Evolutionary conservation across 2,888 invertebrate genomes (phyloP), one percentile per base, ranked within the genome.

Genomic region (Netelia inedita): DNA sequence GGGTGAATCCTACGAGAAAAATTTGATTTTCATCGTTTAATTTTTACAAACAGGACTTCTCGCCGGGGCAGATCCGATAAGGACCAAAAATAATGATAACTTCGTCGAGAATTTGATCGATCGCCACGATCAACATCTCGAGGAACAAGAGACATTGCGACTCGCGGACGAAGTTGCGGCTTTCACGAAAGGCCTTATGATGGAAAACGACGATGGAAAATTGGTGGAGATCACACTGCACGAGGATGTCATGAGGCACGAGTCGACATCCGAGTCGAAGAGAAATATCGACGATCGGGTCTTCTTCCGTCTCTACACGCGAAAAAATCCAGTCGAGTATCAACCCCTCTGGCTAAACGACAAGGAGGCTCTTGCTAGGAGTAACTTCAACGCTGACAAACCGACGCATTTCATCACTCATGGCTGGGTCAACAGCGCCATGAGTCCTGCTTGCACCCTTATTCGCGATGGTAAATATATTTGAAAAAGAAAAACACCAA

Each of bases 371-470:
- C 41, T 93, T 21, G 23, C 75, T 1, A 69, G 74, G 0, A 91
- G 90, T 71, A 53, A 78, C 19, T 91, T 92, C 55, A 87, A 91
- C 68, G 53, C 86, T 0, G 75, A 76, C 9, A 90, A 86, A 66
- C 88, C 90, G 0, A 93, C 92, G 2, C 89, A 88, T 73, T 76
- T 93, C 19, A 66, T 93, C 8, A 91, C 91, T 19, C 92, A 92
- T 53, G 93, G 93, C 41, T 93, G 92, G 89, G 43, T 88, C 1
- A 87, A 86, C 71, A 87, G 89, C n/a, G 79, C 66, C 8, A 66
- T 68, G 1, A 88, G 88, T 50, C 0, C 14, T 0, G 83, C 90
- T 1, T 91, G 91, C 72, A 85, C 79, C 2, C 16, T 85, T 14
- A 65, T 91, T 85, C 89, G 88, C n/a, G 88, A 92, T 57, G 92